These are phyloP conservation scores for Melanotaenia trifasciata DNA, from an alignment of 2,797 vertebrate species.

Conservation along the genomic window DNA sequence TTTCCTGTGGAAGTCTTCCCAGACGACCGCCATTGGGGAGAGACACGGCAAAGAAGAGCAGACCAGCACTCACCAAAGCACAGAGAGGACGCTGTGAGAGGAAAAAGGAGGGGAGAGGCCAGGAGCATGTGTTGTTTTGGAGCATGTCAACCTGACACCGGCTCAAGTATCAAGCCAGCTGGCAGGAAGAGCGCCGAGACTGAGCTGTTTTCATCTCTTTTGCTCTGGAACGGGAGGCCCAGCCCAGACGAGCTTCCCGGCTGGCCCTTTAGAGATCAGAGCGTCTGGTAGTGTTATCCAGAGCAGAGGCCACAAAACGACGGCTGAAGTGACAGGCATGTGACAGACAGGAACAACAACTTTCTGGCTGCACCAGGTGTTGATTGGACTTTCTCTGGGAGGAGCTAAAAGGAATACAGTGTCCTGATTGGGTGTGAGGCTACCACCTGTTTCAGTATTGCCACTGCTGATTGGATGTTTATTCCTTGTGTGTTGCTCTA, in stretches of 20 bases:
- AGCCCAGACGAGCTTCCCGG: slow-evolving; percentile 65
- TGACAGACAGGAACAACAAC: slow-evolving; percentile 74
- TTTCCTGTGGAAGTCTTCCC: slow-evolving; percentile 86
- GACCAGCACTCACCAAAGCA: slow-evolving; percentile 69
- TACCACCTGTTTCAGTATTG: slow-evolving; percentile 71
- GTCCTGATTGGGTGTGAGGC: slow-evolving; percentile 66
- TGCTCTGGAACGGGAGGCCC: slow-evolving; percentile 70
- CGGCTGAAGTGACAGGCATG: slow-evolving; percentile 70
- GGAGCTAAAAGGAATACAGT: slow-evolving; percentile 61
- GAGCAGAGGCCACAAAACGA: slow-evolving; percentile 53
- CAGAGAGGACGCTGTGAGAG: slow-evolving; percentile 45
- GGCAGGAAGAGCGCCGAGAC: slow-evolving; percentile 73
- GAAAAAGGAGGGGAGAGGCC: slow-evolving; percentile 63
- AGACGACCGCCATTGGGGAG: slow-evolving; percentile 84
- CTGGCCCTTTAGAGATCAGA: slow-evolving; percentile 63
- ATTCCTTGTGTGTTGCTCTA: slow-evolving; percentile 62
- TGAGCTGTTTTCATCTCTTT: slow-evolving; percentile 73
- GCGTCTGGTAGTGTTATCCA: slow-evolving; percentile 60
- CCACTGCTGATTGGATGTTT: slow-evolving; percentile 72
- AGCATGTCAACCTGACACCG: slow-evolving; percentile 78
- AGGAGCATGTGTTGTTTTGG: slow-evolving; percentile 76
- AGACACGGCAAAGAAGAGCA: slow-evolving; percentile 72
- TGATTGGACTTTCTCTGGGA: slow-evolving; percentile 73
- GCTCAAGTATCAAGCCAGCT: slow-evolving; percentile 80
- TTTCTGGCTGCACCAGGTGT: slow-evolving; percentile 71